These are phyloP conservation scores for Astreopora myriophthalma DNA, from an alignment of 64 coral and sea anemone genomes.

Conservation along the genomic window DNA sequence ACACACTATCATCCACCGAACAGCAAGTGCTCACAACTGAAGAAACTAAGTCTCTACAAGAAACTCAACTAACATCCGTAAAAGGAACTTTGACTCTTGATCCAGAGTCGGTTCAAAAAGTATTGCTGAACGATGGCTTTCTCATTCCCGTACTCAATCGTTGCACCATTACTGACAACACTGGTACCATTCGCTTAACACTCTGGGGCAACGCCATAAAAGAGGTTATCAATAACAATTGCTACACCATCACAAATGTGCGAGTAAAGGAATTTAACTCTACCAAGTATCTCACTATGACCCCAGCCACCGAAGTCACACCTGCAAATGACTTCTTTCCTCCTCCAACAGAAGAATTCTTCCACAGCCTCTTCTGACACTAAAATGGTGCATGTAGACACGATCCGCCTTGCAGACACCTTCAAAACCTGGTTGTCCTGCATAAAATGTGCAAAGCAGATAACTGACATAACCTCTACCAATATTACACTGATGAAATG, in stretches of 20 bases:
- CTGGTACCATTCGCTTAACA: not conserved
- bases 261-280: not conserved
- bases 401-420: not conserved
- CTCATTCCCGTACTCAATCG: not conserved
- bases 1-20: not conserved
- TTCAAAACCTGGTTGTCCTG: not conserved
- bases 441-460: not conserved
- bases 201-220: not conserved
- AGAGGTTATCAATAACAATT: not conserved
- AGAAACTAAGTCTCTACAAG: not conserved
- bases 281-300: not conserved
- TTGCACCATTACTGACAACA: not conserved
- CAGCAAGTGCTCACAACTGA: not conserved
- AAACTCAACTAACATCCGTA: not conserved
- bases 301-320: not conserved
- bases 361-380: not conserved
- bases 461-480: not conserved
- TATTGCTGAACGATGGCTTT: not conserved
- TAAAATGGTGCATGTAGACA: not conserved
- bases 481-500: not conserved
- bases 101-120: not conserved
- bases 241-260: not conserved
- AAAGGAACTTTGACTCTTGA: not conserved
- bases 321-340: not conserved
- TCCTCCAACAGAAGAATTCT: not conserved